Conservation (phyloP, 2,888 invertebrate species). For the Choreutis nemorana region DNA sequence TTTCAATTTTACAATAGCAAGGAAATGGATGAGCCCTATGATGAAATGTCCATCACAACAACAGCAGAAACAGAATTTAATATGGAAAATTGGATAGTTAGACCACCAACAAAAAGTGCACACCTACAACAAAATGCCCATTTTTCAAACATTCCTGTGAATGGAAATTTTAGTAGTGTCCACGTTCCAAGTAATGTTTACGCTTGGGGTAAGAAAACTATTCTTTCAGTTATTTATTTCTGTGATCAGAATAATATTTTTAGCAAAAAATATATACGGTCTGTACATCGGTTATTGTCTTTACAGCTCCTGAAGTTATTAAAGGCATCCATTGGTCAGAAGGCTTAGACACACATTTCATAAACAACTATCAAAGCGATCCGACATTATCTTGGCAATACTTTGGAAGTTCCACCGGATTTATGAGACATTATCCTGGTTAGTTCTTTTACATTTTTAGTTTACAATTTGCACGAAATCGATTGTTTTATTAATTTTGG, state of each 20-base stretch:
- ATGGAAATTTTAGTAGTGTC: constrained; percentile 84
- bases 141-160: constrained; percentile 81
- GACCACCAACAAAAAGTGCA: constrained; percentile 68
- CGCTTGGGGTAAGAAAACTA: constrained; percentile 73
- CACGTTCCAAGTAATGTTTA: constrained; percentile 97
- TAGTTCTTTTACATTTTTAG: constrained; percentile 13
- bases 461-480: neutral
- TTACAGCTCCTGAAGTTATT: constrained; percentile 81
- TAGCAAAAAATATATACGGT: neutral
- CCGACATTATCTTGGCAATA: constrained; percentile 96
- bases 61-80: constrained; percentile 62
- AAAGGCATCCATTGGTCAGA: constrained; percentile 97
- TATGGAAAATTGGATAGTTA: constrained; percentile 57
- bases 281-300: neutral
- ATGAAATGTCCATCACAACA: constrained; percentile 54
- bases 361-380: constrained; percentile 84
- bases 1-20: constrained; percentile 77
- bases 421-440: constrained; percentile 97
- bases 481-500: neutral
- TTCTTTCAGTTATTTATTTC: constrained; percentile 1
- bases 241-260: neutral
- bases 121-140: constrained; percentile 74
- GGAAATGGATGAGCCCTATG: constrained; percentile 69
- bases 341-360: constrained; percentile 88
- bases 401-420: constrained; percentile 96